Conservation (phyloP, 2,113 vertebrate genomes). For the Chroicocephalus ridibundus region DNA sequence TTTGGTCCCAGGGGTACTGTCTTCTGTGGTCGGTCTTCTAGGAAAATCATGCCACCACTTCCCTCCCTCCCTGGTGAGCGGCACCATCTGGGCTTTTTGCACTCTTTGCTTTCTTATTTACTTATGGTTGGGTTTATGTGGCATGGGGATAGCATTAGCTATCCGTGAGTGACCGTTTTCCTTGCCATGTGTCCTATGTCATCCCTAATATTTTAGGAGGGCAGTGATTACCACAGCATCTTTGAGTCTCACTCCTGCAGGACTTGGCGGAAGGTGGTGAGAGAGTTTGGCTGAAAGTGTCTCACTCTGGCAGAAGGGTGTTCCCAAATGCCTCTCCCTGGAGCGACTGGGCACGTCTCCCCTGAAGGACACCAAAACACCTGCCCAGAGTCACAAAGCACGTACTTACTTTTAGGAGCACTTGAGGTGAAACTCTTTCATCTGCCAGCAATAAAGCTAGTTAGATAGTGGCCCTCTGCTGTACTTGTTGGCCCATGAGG, state of each 20-base stretch:
- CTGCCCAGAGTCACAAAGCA: neutral
- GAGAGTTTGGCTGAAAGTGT: neutral
- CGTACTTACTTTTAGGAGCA: neutral
- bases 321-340: neutral
- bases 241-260: neutral
- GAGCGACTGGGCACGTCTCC: accelerated
- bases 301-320: neutral
- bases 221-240: accelerated
- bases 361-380: neutral
- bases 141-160: neutral
- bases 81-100: neutral
- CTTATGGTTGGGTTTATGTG: neutral
- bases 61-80: neutral
- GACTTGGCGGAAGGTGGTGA: neutral
- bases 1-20: constrained; percentile 23
- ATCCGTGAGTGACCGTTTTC: neutral
- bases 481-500: neutral
- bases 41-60: neutral
- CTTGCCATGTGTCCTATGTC: neutral
- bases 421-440: neutral
- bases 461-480: neutral
- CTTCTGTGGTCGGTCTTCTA: neutral
- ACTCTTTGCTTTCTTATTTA: neutral
- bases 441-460: neutral
- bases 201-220: neutral